Base-by-base conservation (phyloP, 2,113 vertebrate genomes). In the Malaclemys terrapin region DNA sequence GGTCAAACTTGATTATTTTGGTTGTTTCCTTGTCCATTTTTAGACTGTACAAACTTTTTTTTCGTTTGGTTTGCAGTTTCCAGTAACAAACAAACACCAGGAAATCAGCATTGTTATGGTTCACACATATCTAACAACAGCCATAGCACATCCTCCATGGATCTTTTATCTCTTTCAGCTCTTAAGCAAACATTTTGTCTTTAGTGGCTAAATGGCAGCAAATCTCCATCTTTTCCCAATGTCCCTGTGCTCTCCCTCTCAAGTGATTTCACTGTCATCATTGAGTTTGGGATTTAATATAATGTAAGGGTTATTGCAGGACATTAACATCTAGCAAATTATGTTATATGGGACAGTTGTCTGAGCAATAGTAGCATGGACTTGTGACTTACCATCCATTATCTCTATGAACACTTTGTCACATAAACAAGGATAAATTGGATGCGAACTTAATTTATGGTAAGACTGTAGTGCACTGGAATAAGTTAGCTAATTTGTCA, bases 361-460 rank as follows among this genome's bases (percentile, higher is more conserved):
- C 20, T 88, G 52, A 86, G 38, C 56, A 65, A 80, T 47, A 79
- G 53, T 78, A 85, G 80, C 14, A 80, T 24, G 14, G 62, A 5
- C 8, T 89, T 89, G 14, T 91, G 75, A 62, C 92, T 95, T 75
- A 75, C 45, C 53, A 42, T 76, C 11, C 59, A 49, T 88, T 95
- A 91, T 81, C 81, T 92, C 88, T 45, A 87, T 27, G 27, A 84
- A 92, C 11, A 83, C 29, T 49, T 75, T 91, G 49, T 86, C 78
- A 62, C 49, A 80, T 72, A 84, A 92, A 88, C 29, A 82, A 89
- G 84, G 62, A 89, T 52, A 91, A 95, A 95, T 82, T 84, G 25
- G 88, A 86, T 38, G 3, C 8, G 69, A 10, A 22, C 88, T 88
- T 92, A 82, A 92, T 84, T 62, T 89, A 76, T 91, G 49, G 80